phyloP scores from a whole-genome alignment of 1,140 invertebrate species.

The Nymphalis io region DNA sequence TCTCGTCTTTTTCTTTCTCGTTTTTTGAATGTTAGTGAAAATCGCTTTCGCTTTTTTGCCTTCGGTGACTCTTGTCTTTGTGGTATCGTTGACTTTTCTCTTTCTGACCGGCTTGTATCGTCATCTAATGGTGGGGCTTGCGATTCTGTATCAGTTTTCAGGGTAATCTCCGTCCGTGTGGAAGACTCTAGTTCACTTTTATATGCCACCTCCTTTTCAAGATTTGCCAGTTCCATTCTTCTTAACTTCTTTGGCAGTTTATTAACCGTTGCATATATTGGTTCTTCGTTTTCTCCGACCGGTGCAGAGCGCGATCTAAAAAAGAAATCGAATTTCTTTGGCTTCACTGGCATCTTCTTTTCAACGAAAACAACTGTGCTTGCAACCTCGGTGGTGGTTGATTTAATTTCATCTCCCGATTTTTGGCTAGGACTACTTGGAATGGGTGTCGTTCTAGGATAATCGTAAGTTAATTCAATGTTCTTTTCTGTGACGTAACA shows the following conservation, averaged over 20 bases:
- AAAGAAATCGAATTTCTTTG: slow-evolving; percentile 76
- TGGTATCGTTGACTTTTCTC: slow-evolving; percentile 64
- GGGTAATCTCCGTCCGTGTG: slow-evolving; percentile 63
- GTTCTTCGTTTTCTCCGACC: slow-evolving; percentile 74
- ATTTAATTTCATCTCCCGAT: slow-evolving; percentile 58
- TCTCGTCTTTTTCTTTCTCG: slow-evolving; percentile 74
- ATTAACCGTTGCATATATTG: slow-evolving; percentile 79
- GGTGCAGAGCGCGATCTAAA: slow-evolving; percentile 77
- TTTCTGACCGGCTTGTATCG: slow-evolving; percentile 71
- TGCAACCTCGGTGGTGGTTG: slow-evolving; percentile 78
- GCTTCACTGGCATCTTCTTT: slow-evolving; percentile 70
- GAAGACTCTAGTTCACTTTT: slow-evolving; percentile 68
- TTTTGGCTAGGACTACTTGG: slow-evolving; percentile 57
- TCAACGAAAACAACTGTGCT: slow-evolving; percentile 79
- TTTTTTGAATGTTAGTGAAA: slow-evolving; percentile 78
- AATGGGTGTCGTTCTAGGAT: slow-evolving; percentile 70
- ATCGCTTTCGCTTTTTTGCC: slow-evolving; percentile 78
- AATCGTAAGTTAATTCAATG: slow-evolving; percentile 78
- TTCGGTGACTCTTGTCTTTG: slow-evolving; percentile 73
- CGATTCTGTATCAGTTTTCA: slow-evolving; percentile 72
- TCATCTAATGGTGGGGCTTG: slow-evolving; percentile 66
- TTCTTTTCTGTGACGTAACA: slow-evolving; percentile 78
- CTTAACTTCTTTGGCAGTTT: slow-evolving; percentile 76
- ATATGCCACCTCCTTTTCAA: slow-evolving; percentile 79
- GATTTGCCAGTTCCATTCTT: slow-evolving; percentile 75